Conservation (phyloP, 1,140 invertebrate genomes). For the Lycorma delicatula region DNA sequence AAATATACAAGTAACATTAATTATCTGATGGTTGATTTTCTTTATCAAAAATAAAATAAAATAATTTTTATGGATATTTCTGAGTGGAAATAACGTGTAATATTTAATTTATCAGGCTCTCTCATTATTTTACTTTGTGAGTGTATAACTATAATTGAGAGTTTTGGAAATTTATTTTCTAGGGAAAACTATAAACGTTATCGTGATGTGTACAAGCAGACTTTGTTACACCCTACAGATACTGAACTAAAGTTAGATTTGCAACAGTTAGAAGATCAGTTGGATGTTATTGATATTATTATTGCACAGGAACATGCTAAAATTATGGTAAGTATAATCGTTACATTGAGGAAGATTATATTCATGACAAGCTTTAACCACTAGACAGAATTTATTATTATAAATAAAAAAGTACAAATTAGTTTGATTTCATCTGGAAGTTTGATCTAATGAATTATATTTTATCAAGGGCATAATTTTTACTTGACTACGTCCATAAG, state of each 20-base stretch:
- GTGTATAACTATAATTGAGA: neutral
- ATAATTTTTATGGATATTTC: too few species aligned
- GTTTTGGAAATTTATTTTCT: constrained; percentile 19
- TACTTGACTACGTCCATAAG: too few species aligned
- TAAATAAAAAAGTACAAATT: too few species aligned
- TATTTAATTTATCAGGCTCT: neutral
- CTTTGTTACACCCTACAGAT: constrained; percentile 59
- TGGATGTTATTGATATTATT: constrained; percentile 66
- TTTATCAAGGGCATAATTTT: too few species aligned
- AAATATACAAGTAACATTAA: neutral
- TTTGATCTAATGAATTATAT: too few species aligned
- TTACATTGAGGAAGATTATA: too few species aligned
- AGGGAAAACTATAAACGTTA: constrained; percentile 62
- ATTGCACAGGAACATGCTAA: constrained; percentile 73
- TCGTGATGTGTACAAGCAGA: constrained; percentile 60
- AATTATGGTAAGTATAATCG: constrained; percentile 50
- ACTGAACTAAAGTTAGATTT: constrained; percentile 62
- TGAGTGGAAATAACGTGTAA: too few species aligned
- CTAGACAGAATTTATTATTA: too few species aligned
- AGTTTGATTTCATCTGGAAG: too few species aligned
- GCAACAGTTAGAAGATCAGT: constrained; percentile 61
- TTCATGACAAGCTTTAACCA: too few species aligned
- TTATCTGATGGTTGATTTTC: neutral
- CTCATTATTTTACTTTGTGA: too few species aligned
- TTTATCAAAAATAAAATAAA: neutral